Conservation (phyloP, 2,797 vertebrate species). For the Rhabdophis nuchalis region DNA sequence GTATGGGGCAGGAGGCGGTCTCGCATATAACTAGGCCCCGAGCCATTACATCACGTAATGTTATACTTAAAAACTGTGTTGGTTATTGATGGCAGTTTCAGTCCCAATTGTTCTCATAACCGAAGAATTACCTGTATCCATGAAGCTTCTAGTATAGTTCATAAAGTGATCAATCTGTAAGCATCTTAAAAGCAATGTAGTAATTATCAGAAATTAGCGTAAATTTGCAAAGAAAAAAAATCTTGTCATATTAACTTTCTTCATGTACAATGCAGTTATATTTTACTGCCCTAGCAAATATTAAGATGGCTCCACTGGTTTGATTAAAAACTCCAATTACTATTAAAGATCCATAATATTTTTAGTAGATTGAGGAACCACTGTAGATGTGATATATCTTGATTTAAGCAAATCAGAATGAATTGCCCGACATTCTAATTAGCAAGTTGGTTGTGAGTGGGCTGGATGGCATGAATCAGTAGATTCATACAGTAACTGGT, state of each 20-base stretch:
- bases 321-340: background rate
- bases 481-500: background rate
- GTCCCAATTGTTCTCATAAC: background rate
- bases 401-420: background rate
- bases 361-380: background rate
- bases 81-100: background rate
- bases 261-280: background rate
- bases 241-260: background rate
- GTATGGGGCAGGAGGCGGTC: too few relatives aligned
- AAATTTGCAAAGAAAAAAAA: background rate
- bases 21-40: too few relatives aligned
- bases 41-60: background rate
- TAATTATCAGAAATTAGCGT: background rate
- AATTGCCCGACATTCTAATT: background rate
- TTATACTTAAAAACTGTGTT: background rate
- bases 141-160: background rate
- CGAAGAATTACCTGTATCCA: background rate
- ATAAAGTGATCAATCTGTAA: background rate
- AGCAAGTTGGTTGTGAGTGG: background rate
- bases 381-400: background rate
- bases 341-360: background rate
- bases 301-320: background rate
- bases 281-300: background rate
- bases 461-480: background rate
- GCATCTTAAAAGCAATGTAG: background rate